Evolutionary conservation across 2,888 invertebrate genomes (phyloP), one percentile per base, ranked within the genome.

Genomic region (Coremacera marginata): DNA sequence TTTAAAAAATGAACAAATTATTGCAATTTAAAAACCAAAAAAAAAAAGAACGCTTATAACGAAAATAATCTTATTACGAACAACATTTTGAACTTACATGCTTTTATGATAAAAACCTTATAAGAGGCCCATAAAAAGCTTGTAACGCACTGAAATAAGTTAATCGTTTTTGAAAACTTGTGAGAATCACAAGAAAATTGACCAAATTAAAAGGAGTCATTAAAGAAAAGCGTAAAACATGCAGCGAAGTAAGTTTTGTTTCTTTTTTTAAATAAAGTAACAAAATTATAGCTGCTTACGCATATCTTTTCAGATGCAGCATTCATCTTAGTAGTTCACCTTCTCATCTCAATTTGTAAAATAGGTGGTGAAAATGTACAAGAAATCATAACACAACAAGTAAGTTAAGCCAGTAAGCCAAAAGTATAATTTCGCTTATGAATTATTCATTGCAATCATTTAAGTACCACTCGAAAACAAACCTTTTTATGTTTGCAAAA

Each of bases 21-120:
- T 31, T 25, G 49, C 44, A 44, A 67, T 1, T 9, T 11, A 22
- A 49, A 11, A 49, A 49, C 22, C 3, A 22, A 49, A n/a, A 22
- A 34, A 8, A 71, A 71, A 11, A 16, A n/a, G n/a, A 60, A 3
- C 57, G 44, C 27, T 52, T 31, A 55, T 44, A 67, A 44, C 37
- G 37, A 22, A 67, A 67, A 44, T 19, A 60, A 60, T 60, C 57
- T 60, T 67, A n/a, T 67, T 67, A 37, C 37, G 25, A 63, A 68
- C 16, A 27, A 62, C 60, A 27, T 11, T 27, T 11, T 3, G 22
- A 19, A 62, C 31, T 16, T 16, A 25, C 16, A 60, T 11, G 16
- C 7, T 49, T 3, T 4, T 19, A 4, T 37, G 72, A 72, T 72
- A 72, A 72, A 31, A 62, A 60, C 7, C 60, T 25, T 31, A 27